Base-by-base conservation (phyloP, 2,888 invertebrate genomes). In the Hypomecis punctinalis region DNA sequence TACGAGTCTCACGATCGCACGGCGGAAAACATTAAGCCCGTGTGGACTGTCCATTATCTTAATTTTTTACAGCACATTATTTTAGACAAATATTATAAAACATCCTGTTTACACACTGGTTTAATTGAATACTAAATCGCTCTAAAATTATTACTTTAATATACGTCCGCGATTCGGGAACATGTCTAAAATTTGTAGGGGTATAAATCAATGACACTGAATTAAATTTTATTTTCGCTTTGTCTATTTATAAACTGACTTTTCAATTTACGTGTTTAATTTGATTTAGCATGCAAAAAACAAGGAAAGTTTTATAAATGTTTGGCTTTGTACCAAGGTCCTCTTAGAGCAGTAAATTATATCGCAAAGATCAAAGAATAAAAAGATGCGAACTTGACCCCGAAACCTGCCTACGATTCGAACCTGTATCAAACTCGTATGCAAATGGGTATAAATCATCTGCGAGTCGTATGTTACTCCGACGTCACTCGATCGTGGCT, bases 11-110 rank as follows among this genome's bases (percentile, higher is more conserved):
- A 67, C 68, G 77, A 72, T 70, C 67, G 69, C 69, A 3, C 70
- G 76, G 78, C 79, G 81, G 79, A 81, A 81, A 77, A 72, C 78
- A 80, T 81, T 77, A 80, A 74, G 68, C 65, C 68, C 66, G 68
- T 67, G 61, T 72, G 67, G 72, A 70, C 66, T 56, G 67, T 51
- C 66, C 68, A 67, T 69, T 73, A 71, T 61, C 69, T 59, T 56
- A 54, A 63, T 66, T 64, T 72, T 72, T 68, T 68, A 56, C 53
- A 60, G 64, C 61, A 67, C 66, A 61, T 54, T 54, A 68, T 58
- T 63, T 68, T 71, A 68, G 51, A 48, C 57, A 61, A 67, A 61
- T 68, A 69, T 10, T 55, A 69, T 69, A 55, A 68, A 67, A 68
- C 63, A 74, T 71, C 69, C 75, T 76, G 71, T 71, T 63, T 60